phyloP scores from a whole-genome alignment of 2,797 vertebrate genomes.

The Australoheros facetus region DNA sequence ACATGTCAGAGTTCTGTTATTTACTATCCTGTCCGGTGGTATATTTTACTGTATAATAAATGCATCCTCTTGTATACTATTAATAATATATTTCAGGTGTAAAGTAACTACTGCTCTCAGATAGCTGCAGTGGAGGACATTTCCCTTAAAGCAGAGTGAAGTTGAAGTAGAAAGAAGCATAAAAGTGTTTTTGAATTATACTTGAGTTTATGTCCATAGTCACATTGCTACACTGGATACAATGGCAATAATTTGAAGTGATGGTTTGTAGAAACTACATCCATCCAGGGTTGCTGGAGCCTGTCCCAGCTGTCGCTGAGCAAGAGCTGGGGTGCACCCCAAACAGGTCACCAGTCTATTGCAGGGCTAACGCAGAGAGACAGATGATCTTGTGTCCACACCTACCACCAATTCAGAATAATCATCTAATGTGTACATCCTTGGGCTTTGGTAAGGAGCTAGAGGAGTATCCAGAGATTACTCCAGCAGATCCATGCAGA shows the following conservation, averaged over 20 bases:
- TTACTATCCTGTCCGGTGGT: neutral
- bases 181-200: neutral
- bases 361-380: neutral
- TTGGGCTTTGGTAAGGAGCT: neutral
- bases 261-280: neutral
- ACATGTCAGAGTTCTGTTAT: neutral
- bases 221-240: neutral
- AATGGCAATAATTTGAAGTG: neutral
- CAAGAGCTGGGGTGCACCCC: neutral
- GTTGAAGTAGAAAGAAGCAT: neutral
- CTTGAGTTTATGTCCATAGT: neutral
- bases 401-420: neutral
- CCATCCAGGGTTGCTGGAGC: neutral
- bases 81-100: neutral
- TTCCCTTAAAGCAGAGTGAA: neutral
- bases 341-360: neutral
- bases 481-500: neutral
- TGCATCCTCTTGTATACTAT: neutral
- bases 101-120: neutral
- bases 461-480: neutral
- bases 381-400: neutral
- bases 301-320: neutral
- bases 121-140: neutral
- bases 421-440: neutral
- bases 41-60: neutral